Percentiles rank a stretch among this genome's conserved stretches.
phyloP scores from a whole-genome alignment of 1,140 invertebrate species.

The Zaprionus inermis region DNA sequence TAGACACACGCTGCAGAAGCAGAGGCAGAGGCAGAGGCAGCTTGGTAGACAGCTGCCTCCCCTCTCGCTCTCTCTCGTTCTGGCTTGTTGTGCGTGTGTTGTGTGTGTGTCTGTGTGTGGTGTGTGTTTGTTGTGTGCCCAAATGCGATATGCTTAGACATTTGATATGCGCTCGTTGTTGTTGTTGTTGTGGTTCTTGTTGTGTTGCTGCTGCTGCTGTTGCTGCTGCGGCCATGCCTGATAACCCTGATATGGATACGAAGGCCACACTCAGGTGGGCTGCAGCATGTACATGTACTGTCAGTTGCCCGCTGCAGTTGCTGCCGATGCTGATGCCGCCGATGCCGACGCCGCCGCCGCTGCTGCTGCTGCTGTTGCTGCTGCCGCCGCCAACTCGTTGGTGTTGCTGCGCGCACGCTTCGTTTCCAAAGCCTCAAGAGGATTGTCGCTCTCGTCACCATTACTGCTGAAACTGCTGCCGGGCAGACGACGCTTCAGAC shows the following conservation, averaged over 20 bases:
- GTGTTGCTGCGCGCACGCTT: slow-evolving; percentile 54
- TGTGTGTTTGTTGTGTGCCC: slow-evolving; percentile 61
- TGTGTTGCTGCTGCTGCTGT: slow-evolving; percentile 1
- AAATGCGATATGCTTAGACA: slow-evolving; percentile 82
- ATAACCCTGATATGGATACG: slow-evolving; percentile 24
- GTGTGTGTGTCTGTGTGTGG: slow-evolving; percentile 40
- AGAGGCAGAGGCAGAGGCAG: not conserved
- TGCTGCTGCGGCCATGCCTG: slow-evolving; percentile 16
- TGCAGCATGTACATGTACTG: slow-evolving; percentile 78
- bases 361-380: slow-evolving; percentile 7
- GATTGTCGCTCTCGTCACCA: slow-evolving; percentile 79
- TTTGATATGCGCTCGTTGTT: slow-evolving; percentile 80
- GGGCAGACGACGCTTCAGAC: slow-evolving; percentile 71
- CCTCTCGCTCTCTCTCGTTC: not conserved
- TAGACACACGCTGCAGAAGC: not conserved
- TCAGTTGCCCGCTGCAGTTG: slow-evolving; percentile 71
- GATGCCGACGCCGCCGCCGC: slow-evolving; percentile 15
- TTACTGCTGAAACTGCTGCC: slow-evolving; percentile 76
- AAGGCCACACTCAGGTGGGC: slow-evolving; percentile 67
- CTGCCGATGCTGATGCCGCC: slow-evolving; percentile 42
- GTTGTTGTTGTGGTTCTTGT: slow-evolving; percentile 33
- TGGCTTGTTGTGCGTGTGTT: slow-evolving; percentile 9
- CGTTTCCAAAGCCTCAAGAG: slow-evolving; percentile 45
- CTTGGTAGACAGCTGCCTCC: no score
- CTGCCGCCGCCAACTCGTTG: slow-evolving; percentile 30